Evolutionary conservation across 2,888 invertebrate genomes (phyloP), one percentile per base, ranked within the genome.

Genomic region (Cheiracanthium punctorium): DNA sequence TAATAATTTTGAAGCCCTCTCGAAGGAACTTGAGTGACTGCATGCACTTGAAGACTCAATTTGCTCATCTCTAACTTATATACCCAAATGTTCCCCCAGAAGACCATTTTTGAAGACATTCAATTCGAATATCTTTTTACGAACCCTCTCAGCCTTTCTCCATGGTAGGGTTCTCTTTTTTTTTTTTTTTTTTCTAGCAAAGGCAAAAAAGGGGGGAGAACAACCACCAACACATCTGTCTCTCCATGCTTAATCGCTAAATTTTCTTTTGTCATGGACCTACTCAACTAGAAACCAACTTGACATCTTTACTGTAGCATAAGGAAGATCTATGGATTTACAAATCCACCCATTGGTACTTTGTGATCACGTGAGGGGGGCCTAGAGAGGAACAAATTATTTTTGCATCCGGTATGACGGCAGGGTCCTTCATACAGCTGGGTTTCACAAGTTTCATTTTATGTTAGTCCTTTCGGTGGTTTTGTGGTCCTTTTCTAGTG

Each of bases 321-420:
- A 48, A 28, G 32, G 82, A 79, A 85, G 84, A 85, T 85, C 79
- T 85, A 85, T 85, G 84, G 84, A 85, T 85, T 80, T 79, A 41
- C 73, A 69, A 70, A 85, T 85, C 33, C 84, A 73, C 67, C 73
- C 84, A 85, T 85, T 85, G 84, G 84, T 70, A 85, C 84, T 52
- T 24, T 65, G 58, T n/a, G 32, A 67, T 84, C 77, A 84, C 82
- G 82, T 84, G 77, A 84, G 77, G 65, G 80, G 75, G 82, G 64
- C 76, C 52, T 10, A 2, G 37, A 69, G 69, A 79, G 73, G 73
- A 74, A 85, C 84, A 85, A 85, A 85, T 85, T 85, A 85, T 85
- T 85, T 74, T 74, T 41, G 69, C 79, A 79, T 85, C 79, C 84
- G 79, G 84, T 82, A 58, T 69, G 69, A 17, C 32, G 69, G 69